Evolutionary conservation across 2,888 invertebrate species (phyloP).

Genomic region (Tipula confusa): DNA sequence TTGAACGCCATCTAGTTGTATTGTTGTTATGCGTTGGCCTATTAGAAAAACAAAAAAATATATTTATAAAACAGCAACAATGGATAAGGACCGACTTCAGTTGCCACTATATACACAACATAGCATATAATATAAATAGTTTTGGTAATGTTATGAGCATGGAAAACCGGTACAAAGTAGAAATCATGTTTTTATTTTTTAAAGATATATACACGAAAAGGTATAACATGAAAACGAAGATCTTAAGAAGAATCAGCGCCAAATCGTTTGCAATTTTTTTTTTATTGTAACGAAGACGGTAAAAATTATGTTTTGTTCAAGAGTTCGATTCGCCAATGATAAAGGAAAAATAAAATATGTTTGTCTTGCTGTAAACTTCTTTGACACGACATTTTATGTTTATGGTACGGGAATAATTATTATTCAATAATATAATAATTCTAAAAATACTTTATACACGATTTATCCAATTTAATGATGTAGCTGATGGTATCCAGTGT

Average conservation of each 20-base stretch:
- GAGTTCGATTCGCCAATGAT: not conserved
- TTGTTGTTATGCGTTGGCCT: slow-evolving; percentile 84
- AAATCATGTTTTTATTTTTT: not conserved
- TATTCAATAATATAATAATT: not conserved
- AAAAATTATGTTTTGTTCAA: not conserved
- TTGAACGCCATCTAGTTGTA: slow-evolving; percentile 78
- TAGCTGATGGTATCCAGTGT: too few species aligned
- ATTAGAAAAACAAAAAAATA: not conserved
- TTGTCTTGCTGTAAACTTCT: not conserved
- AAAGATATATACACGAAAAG: too few species aligned
- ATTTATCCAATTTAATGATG: too few species aligned
- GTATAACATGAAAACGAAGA: not conserved
- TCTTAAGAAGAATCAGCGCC: not conserved
- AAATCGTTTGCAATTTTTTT: too few species aligned
- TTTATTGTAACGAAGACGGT: too few species aligned
- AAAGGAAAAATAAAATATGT: not conserved
- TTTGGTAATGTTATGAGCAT: not conserved
- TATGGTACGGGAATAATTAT: not conserved
- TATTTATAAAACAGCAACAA: not conserved
- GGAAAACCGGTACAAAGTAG: not conserved
- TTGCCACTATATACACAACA: not conserved
- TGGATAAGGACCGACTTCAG: not conserved
- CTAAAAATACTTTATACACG: not conserved
- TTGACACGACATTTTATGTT: not conserved
- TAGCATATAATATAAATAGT: not conserved